Percentiles rank a stretch among this genome's conserved stretches.
Evolutionary conservation across 2,113 vertebrate species (phyloP).

Genomic region (Thunnus maccoyii): DNA sequence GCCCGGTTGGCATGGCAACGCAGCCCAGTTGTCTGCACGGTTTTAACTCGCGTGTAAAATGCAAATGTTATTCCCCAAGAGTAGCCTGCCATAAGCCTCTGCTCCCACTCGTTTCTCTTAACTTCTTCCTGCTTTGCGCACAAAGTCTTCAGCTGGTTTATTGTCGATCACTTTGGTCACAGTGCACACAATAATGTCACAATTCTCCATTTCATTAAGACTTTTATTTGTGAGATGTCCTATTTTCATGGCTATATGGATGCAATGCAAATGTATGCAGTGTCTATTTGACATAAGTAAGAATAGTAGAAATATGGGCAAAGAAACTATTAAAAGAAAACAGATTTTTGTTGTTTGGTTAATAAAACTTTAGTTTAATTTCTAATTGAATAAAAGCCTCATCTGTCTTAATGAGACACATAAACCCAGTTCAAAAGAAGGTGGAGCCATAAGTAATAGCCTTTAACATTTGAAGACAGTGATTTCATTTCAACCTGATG

Average conservation of each 20-base stretch:
- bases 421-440: neutral
- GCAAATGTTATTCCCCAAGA: conserved; percentile 87
- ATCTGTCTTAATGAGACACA: neutral
- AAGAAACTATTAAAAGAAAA: neutral
- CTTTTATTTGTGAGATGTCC: neutral
- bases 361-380: neutral
- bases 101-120: conserved; percentile 64
- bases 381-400: neutral
- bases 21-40: conserved; percentile 80
- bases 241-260: neutral
- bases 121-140: conserved; percentile 1
- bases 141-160: neutral
- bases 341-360: neutral
- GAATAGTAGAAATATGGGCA: neutral
- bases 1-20: conserved; percentile 88
- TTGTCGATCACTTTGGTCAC: neutral
- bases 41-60: conserved; percentile 84
- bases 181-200: neutral
- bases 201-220: neutral
- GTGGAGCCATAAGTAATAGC: conserved; percentile 17
- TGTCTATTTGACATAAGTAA: neutral
- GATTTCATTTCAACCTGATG: conserved; percentile 38
- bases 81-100: conserved; percentile 78
- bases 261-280: neutral
- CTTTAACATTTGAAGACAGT: neutral